Evolutionary conservation across 2,888 invertebrate species (phyloP).

Genomic region (Platypus cylindrus): DNA sequence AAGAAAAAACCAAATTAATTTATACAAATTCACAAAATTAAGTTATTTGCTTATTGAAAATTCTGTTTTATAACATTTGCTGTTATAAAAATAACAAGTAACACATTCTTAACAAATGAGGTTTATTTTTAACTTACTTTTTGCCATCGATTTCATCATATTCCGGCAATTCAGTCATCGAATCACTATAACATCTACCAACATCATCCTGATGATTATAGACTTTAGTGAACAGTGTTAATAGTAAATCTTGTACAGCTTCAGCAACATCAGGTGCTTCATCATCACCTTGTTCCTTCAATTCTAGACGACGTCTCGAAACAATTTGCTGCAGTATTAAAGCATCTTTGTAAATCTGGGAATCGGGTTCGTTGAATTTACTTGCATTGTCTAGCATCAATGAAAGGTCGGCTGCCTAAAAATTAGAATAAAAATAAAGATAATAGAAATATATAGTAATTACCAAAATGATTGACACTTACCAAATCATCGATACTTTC

Average conservation of each 20-base stretch:
- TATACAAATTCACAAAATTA: too few relatives aligned
- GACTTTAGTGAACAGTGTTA: slow-evolving; percentile 82
- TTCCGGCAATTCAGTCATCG: slow-evolving; percentile 85
- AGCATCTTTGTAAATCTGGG: slow-evolving; percentile 94
- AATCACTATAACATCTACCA: slow-evolving; percentile 92
- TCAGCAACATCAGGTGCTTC: slow-evolving; percentile 81
- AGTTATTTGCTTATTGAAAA: too few relatives aligned
- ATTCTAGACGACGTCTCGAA: slow-evolving; percentile 78
- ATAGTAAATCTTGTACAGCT: slow-evolving; percentile 80
- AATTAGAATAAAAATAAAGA: slow-evolving; percentile 1
- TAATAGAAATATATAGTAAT: not conserved
- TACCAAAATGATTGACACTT: too few relatives aligned
- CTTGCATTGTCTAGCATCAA: slow-evolving; percentile 95
- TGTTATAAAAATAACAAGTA: not conserved
- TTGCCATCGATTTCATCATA: slow-evolving; percentile 63
- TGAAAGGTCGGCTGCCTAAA: slow-evolving; percentile 57
- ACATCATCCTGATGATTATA: slow-evolving; percentile 96
- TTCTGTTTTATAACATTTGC: too few relatives aligned
- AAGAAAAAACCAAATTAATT: slow-evolving; percentile 4
- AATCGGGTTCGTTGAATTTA: slow-evolving; percentile 95
- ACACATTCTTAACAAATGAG: not conserved
- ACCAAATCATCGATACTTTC: slow-evolving; percentile 76
- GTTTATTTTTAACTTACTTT: slow-evolving; percentile 38
- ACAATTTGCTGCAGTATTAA: slow-evolving; percentile 83
- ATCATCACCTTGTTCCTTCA: slow-evolving; percentile 54